Percentiles rank a stretch among this genome's conserved stretches.
These are phyloP conservation scores for Eudasyphora cyanicolor DNA, from an alignment of 2,888 invertebrate genomes.

Conservation along the genomic window DNA sequence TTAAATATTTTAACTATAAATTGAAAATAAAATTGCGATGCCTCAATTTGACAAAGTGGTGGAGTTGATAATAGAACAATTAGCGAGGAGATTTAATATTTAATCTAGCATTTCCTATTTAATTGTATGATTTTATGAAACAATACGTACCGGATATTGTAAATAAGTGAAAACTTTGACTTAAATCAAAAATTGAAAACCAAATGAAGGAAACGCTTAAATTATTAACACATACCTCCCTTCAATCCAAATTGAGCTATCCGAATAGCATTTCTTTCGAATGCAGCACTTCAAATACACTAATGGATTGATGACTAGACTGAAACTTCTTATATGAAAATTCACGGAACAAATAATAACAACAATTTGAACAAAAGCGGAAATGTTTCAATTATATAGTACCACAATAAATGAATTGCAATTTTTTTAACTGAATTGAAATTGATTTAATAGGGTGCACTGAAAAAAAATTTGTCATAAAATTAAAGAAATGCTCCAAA, in stretches of 20 bases:
- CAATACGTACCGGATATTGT: constrained; percentile 24
- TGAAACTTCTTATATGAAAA: too few relatives aligned
- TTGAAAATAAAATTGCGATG: constrained; percentile 32
- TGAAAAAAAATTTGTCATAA: neutral
- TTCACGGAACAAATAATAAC: neutral
- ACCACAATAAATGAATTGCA: neutral
- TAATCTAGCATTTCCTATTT: too few relatives aligned
- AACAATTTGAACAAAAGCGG: constrained; percentile 9
- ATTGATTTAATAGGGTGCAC: too few relatives aligned
- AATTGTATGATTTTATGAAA: too few relatives aligned
- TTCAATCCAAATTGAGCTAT: constrained; percentile 30
- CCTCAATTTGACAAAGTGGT: too few relatives aligned
- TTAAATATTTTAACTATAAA: constrained; percentile 36
- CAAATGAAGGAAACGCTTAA: too few relatives aligned
- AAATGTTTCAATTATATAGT: constrained; percentile 10
- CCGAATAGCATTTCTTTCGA: neutral
- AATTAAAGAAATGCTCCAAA: too few relatives aligned
- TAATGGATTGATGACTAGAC: neutral
- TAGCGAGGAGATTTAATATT: too few relatives aligned
- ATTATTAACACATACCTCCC: too few relatives aligned
- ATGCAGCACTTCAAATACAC: neutral
- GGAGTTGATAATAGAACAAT: too few relatives aligned
- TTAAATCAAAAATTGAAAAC: constrained; percentile 28
- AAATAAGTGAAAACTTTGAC: constrained; percentile 53
- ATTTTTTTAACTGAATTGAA: neutral